phyloP scores from a whole-genome alignment of 2,113 vertebrate genomes.

The Casuarius casuarius region DNA sequence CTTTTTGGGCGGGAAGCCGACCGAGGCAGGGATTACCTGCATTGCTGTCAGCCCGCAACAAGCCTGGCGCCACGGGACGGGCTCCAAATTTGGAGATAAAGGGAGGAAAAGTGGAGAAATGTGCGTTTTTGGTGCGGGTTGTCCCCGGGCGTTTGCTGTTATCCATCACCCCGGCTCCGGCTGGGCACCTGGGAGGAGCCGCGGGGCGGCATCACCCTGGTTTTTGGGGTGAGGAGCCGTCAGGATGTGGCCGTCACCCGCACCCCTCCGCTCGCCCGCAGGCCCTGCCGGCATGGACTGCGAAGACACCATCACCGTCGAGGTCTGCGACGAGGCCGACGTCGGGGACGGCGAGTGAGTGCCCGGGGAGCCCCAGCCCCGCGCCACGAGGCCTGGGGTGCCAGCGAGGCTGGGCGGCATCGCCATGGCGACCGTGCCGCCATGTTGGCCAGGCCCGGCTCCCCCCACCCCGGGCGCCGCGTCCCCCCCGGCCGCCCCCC shows the following conservation, averaged over 20 bases:
- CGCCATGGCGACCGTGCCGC: background rate
- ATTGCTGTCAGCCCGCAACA: background rate
- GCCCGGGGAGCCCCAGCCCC: accelerated
- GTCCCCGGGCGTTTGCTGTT: no score
- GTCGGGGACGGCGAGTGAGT: constrained; percentile 89
- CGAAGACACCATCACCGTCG: constrained; percentile 45
- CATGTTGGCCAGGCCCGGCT: background rate
- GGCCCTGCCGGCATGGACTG: background rate
- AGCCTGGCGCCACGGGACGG: background rate
- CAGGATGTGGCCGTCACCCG: background rate
- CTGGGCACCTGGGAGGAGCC: no score
- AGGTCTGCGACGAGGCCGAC: constrained; percentile 83
- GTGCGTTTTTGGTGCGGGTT: background rate
- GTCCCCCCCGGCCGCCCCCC: background rate
- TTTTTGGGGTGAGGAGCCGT: no score
- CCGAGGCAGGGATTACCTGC: background rate
- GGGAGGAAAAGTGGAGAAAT: background rate
- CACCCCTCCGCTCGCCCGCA: background rate
- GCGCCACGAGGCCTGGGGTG: background rate
- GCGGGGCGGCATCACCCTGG: no score
- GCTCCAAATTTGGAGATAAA: background rate
- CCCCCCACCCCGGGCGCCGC: background rate
- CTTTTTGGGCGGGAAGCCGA: background rate
- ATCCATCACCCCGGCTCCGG: no score
- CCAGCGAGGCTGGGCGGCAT: no score